phyloP scores from a whole-genome alignment of 2,888 invertebrate species.

The Chironomus riparius region DNA sequence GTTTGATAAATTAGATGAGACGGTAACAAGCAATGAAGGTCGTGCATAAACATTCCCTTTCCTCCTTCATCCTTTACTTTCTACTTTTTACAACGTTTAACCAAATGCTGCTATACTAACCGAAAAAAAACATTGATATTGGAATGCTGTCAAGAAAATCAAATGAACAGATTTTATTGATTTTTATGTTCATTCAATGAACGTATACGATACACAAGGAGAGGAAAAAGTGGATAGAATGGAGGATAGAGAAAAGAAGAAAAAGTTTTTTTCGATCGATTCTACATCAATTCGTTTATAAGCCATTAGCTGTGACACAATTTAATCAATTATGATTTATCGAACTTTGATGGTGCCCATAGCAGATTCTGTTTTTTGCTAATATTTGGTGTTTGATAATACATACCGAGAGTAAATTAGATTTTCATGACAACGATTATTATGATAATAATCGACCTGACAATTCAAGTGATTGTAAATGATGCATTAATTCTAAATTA shows the following conservation, averaged over 20 bases:
- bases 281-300: slow-evolving; percentile 8
- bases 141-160: slow-evolving; percentile 1
- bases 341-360: background rate
- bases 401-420: background rate
- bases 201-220: background rate
- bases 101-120: too few relatives aligned
- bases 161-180: slow-evolving; percentile 4
- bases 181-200: slow-evolving; percentile 1
- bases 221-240: background rate
- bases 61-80: background rate
- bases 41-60: background rate
- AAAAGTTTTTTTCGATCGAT: slow-evolving; percentile 10
- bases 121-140: background rate
- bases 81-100: background rate
- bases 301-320: slow-evolving; percentile 17
- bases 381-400: background rate
- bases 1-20: background rate
- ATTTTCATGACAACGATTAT: too few relatives aligned
- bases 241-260: background rate
- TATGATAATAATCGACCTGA: too few relatives aligned
- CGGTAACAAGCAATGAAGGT: background rate
- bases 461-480: too few relatives aligned
- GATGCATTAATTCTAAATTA: too few relatives aligned
- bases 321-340: slow-evolving; percentile 23
- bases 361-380: background rate